Conservation (phyloP, 2,113 vertebrate genomes). For the Dasyprocta punctata region DNA sequence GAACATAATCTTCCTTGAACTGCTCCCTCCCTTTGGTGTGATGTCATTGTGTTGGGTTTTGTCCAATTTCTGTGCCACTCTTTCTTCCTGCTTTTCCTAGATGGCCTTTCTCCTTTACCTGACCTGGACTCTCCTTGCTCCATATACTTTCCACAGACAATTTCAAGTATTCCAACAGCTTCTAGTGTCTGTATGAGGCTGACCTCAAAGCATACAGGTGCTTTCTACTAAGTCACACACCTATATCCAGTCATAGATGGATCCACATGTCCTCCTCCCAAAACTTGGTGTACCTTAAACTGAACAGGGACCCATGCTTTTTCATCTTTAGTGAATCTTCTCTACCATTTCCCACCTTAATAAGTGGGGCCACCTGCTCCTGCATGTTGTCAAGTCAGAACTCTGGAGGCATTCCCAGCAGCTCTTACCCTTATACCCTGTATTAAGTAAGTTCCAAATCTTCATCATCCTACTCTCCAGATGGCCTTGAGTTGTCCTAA, state of each 20-base stretch:
- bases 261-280: accelerated
- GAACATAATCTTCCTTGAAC: neutral
- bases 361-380: neutral
- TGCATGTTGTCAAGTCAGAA: neutral
- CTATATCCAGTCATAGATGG: no score
- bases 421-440: accelerated
- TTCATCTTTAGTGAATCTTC: neutral
- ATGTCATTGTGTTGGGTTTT: neutral
- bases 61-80: neutral
- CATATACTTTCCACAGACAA: accelerated
- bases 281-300: neutral
- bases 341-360: neutral
- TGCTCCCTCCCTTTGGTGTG: neutral
- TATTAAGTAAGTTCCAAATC: neutral
- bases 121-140: neutral
- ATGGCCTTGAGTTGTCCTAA: neutral
- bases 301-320: neutral
- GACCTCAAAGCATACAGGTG: neutral
- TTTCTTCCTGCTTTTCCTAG: neutral
- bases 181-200: accelerated
- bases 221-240: neutral
- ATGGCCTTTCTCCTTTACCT: neutral
- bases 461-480: neutral
- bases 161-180: neutral
- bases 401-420: neutral